These are phyloP conservation scores for Eupithecia insigniata DNA, from an alignment of 2,888 invertebrate species.

Conservation along the genomic window DNA sequence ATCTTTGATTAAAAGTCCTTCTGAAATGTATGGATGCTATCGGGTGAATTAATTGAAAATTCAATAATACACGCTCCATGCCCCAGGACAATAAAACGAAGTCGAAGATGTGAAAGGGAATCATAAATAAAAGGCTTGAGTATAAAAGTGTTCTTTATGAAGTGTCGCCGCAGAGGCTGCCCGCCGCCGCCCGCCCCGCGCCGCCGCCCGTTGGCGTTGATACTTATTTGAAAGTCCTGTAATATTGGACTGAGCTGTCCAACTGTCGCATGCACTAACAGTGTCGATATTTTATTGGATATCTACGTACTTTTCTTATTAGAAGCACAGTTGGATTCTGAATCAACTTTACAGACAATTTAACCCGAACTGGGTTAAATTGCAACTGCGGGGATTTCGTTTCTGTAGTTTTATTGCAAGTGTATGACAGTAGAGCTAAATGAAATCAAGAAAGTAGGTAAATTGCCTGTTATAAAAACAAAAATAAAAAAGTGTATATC, in stretches of 20 bases:
- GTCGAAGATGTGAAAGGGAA: constrained; percentile 75
- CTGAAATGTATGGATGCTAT: constrained; percentile 23
- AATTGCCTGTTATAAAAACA: not conserved
- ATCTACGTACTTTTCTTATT: constrained; percentile 28
- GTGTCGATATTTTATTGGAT: constrained; percentile 60
- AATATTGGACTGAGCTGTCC: constrained; percentile 72
- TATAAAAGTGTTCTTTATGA: constrained; percentile 83
- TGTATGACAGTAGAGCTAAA: not conserved
- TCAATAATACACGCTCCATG: constrained; percentile 62
- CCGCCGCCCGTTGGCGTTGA: constrained; percentile 69
- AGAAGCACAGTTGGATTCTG: constrained; percentile 9
- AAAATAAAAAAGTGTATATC: not conserved
- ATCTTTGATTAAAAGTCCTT: constrained; percentile 18
- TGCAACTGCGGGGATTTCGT: not conserved
- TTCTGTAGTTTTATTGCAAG: not conserved
- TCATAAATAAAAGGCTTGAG: constrained; percentile 81
- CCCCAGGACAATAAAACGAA: constrained; percentile 72
- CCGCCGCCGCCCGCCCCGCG: too few relatives aligned
- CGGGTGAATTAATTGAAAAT: constrained; percentile 59
- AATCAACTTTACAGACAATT: not conserved
- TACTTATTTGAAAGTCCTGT: constrained; percentile 81
- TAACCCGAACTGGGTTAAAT: not conserved
- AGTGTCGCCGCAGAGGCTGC: constrained; percentile 74
- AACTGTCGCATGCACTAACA: constrained; percentile 46
- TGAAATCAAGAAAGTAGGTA: not conserved